phyloP scores from a whole-genome alignment of 2,888 invertebrate species.

The Drosophila pseudotalamancana region DNA sequence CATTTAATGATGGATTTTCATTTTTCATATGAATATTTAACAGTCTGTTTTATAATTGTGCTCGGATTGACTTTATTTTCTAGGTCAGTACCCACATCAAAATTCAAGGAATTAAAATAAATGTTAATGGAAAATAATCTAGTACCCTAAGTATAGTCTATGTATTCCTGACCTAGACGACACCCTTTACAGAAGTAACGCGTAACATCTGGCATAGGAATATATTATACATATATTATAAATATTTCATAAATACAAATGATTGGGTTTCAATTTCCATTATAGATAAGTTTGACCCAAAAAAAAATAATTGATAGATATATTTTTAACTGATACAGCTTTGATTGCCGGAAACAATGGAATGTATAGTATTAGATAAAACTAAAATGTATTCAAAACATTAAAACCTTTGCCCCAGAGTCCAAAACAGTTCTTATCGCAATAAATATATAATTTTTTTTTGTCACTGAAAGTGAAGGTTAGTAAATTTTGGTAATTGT shows the following conservation, averaged over 20 bases:
- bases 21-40: slow-evolving; percentile 8
- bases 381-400: neutral
- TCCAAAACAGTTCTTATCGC: slow-evolving; percentile 21
- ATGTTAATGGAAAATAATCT: neutral
- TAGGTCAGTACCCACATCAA: slow-evolving; percentile 1
- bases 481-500: slow-evolving; percentile 15
- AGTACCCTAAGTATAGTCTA: neutral
- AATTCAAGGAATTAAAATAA: neutral
- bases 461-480: slow-evolving; percentile 15
- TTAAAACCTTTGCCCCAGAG: neutral
- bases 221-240: no score
- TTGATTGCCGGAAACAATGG: no score
- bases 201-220: neutral
- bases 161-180: slow-evolving; percentile 5
- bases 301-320: neutral
- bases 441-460: slow-evolving; percentile 2
- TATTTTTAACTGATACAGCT: neutral
- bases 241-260: no score
- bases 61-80: neutral
- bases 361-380: neutral
- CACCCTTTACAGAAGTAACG: neutral
- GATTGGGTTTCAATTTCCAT: no score
- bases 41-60: neutral
- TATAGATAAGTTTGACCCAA: neutral
- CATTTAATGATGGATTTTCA: slow-evolving; percentile 2